phyloP scores from a whole-genome alignment of 1,140 invertebrate genomes.

The Drosophila dunni region DNA sequence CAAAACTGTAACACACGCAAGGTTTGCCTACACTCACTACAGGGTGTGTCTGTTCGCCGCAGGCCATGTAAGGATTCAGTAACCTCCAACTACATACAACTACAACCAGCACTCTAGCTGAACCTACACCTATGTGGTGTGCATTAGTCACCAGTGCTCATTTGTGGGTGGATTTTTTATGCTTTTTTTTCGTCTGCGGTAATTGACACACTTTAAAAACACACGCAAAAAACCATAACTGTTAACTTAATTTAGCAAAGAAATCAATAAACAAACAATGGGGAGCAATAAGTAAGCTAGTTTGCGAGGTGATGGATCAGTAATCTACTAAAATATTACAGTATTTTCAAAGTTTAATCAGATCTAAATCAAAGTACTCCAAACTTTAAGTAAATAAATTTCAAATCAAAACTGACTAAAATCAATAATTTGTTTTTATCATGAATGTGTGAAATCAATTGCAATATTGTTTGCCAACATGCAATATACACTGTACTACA shows the following conservation, averaged over 20 bases:
- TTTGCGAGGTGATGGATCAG: too few relatives aligned
- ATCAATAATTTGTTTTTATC: background rate
- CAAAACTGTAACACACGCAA: slow-evolving; percentile 11
- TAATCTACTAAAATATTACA: too few relatives aligned
- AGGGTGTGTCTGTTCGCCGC: background rate
- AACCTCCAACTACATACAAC: background rate
- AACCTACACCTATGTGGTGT: background rate
- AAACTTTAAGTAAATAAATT: slow-evolving; percentile 1
- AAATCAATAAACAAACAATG: slow-evolving; percentile 14
- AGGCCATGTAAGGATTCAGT: background rate
- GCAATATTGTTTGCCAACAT: slow-evolving; percentile 5
- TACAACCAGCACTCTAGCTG: background rate
- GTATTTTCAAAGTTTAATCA: background rate
- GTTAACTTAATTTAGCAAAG: slow-evolving; percentile 9
- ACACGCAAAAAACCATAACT: background rate
- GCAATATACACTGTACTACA: background rate
- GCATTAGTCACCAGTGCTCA: slow-evolving; percentile 22
- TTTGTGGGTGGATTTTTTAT: slow-evolving; percentile 4
- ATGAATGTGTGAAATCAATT: slow-evolving; percentile 5
- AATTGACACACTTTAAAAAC: slow-evolving; percentile 19
- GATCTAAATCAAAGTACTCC: background rate
- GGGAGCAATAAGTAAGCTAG: too few relatives aligned
- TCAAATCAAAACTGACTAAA: background rate
- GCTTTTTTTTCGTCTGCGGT: background rate
- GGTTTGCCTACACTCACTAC: background rate